phyloP scores from a whole-genome alignment of 2,888 invertebrate species.

The Volucella inanis region DNA sequence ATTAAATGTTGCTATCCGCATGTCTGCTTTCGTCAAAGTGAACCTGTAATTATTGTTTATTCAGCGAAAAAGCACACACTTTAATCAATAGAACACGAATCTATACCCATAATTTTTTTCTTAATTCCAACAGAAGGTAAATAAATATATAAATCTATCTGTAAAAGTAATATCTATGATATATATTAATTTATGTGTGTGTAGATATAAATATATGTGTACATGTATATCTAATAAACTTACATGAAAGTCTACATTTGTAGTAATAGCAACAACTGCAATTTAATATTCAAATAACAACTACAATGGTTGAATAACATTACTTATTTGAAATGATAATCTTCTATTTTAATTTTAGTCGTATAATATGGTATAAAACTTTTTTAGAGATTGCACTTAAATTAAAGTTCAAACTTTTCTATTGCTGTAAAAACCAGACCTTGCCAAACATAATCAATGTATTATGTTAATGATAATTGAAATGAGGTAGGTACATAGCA shows the following conservation, averaged over 20 bases:
- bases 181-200: background rate
- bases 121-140: constrained; percentile 47
- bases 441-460: no score
- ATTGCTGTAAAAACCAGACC: no score
- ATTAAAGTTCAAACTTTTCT: no score
- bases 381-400: no score
- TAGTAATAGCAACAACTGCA: no score
- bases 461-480: no score
- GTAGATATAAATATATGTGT: background rate
- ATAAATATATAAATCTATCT: background rate
- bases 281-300: no score
- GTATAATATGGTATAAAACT: accelerated
- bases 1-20: constrained; percentile 54
- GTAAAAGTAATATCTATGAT: background rate
- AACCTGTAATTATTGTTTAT: constrained; percentile 72
- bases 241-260: no score
- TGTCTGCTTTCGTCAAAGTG: constrained; percentile 62
- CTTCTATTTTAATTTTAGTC: no score
- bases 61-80: constrained; percentile 69
- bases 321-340: no score
- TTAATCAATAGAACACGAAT: constrained; percentile 73
- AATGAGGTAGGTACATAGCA: no score
- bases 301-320: no score
- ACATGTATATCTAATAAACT: background rate
- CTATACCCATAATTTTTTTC: constrained; percentile 40